These are phyloP conservation scores for Gopherus flavomarginatus DNA, from an alignment of 2,113 vertebrate genomes.

Conservation along the genomic window DNA sequence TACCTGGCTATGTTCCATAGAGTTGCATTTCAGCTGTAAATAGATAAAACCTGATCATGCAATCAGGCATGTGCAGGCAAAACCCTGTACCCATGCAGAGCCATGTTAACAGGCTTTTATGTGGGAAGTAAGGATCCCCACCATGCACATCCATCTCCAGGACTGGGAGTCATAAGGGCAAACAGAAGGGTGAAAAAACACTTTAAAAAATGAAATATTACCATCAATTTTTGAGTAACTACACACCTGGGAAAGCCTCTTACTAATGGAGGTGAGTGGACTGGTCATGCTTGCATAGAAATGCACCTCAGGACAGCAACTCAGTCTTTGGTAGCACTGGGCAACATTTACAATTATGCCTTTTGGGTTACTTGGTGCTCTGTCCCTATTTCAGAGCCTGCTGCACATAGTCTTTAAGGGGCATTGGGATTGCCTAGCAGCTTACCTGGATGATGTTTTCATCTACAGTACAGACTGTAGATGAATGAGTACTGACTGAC, in stretches of 20 bases:
- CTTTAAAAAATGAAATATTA: background rate
- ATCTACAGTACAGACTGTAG: background rate
- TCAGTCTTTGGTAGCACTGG: background rate
- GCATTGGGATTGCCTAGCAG: background rate
- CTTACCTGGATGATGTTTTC: background rate
- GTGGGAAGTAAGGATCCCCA: background rate
- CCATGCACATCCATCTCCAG: background rate
- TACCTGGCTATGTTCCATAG: accelerated
- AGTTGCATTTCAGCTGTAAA: background rate
- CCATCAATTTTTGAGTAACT: no score
- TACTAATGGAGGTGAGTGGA: background rate
- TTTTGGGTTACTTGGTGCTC: background rate
- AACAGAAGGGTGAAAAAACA: background rate
- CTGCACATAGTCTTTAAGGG: background rate
- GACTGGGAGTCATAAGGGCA: background rate
- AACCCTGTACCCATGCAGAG: accelerated
- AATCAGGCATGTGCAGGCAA: background rate
- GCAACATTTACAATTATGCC: background rate
- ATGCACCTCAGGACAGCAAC: background rate
- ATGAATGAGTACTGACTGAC: background rate
- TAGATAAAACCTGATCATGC: background rate
- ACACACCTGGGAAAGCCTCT: background rate
- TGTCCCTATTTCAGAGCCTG: background rate
- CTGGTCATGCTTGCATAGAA: background rate
- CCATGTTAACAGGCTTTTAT: background rate